Evolutionary conservation across 2,113 vertebrate species (phyloP), one percentile per base, ranked within the genome.

Genomic region (Synodontis membranacea): DNA sequence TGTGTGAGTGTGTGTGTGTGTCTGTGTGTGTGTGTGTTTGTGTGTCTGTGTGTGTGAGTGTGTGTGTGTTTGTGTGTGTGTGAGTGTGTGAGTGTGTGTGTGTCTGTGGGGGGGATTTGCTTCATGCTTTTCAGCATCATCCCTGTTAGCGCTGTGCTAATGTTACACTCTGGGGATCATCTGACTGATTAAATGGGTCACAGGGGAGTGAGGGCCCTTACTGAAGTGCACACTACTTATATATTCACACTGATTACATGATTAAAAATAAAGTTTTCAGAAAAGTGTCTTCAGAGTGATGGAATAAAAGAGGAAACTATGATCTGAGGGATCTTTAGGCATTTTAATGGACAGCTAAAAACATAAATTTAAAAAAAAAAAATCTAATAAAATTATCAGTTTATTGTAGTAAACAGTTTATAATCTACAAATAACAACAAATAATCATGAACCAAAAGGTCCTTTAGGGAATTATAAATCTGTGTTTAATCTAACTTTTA

Each of bases 101-200:
- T 31, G 42, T 75, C 10, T 75, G 52, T 39, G 37, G 42, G 23
- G 7, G 2, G 31, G 74, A 48, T 76, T 44, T 76, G 28, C 44
- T 76, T 76, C 74, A 76, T 31, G 15, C 56, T 82, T 64, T 82
- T 82, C 80, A 82, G 11, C 80, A 62, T 82, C n/a, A 39, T 82
- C 39, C 44, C 28, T 82, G 80, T 82, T 64, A 44, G 42, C 42
- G 2, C 80, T 82, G 56, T 82, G 12, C 12, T 82, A n/a, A 42
- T 15, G 34, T 82, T 82, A 64, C 80, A 64, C 80, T 64, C 12
- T 7, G 1, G 56, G 46, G 80, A 82, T 82, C 80, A 64, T 82
- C 4, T 82, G 14, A 62, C 80, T 19, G 37, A 82, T 64, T n/a
- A 66, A 82, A 64, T 50, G 23, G 52, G 50, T 56, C 25, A 12